A percentile compares a stretch with the other conserved stretches of the same genome.
phyloP scores from a whole-genome alignment of 2,113 vertebrate genomes.

The Prinia subflava region DNA sequence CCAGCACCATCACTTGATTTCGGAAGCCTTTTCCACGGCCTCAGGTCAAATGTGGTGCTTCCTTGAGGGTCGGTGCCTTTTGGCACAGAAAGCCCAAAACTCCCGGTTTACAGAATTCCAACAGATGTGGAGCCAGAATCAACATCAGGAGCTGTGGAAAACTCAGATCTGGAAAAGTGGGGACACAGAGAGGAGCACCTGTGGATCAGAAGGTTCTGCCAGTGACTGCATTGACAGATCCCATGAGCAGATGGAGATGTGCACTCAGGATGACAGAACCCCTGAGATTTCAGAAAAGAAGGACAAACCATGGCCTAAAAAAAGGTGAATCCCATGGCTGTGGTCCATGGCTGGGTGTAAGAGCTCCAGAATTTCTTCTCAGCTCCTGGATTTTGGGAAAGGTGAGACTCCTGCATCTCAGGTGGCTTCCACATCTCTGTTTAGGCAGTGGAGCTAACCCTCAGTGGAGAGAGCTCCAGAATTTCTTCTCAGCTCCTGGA shows the following conservation, averaged over 20 bases:
- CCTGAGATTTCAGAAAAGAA: background rate
- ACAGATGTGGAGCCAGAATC: background rate
- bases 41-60: no score
- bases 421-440: no score
- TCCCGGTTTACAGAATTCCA: no score
- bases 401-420: background rate
- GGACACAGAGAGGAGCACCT: background rate
- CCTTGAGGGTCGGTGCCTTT: no score
- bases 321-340: background rate
- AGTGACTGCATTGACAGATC: accelerated
- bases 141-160: background rate
- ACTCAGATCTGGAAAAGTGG: accelerated
- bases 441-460: no score
- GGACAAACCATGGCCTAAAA: background rate
- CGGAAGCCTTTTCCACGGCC: no score
- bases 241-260: accelerated
- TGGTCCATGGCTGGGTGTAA: background rate
- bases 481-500: no score
- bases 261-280: background rate
- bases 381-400: background rate
- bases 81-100: no score
- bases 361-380: background rate
- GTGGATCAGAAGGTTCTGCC: accelerated
- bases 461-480: no score
- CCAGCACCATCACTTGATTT: no score